Evolutionary conservation across 2,797 vertebrate genomes (phyloP).

Genomic region (Lerista edwardsae): DNA sequence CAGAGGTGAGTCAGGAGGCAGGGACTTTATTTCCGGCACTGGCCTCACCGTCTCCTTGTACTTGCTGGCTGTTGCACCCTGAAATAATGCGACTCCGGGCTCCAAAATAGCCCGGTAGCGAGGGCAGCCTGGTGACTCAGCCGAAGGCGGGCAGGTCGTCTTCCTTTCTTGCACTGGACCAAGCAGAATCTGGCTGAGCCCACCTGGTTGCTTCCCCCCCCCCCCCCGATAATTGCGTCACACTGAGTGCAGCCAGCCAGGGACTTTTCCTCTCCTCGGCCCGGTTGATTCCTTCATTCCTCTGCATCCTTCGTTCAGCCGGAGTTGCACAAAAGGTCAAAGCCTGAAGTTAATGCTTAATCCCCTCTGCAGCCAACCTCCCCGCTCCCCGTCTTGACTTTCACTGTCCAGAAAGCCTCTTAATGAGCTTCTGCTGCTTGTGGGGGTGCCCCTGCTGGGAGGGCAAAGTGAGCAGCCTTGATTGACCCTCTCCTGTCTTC

Average conservation of each 20-base stretch:
- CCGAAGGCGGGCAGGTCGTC: too few species aligned
- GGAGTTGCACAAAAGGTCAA: not conserved
- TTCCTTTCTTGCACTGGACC: not conserved
- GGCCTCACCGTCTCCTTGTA: fast-evolving
- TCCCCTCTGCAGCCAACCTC: not conserved
- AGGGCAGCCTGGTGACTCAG: not conserved
- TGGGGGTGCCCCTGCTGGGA: too few species aligned
- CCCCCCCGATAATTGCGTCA: not conserved
- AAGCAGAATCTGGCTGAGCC: not conserved
- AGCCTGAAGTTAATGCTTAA: conserved; percentile 51
- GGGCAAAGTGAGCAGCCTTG: not conserved
- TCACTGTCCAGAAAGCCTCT: not conserved
- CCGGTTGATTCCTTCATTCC: not conserved
- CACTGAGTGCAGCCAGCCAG: not conserved
- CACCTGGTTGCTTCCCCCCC: not conserved
- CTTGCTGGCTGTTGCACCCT: not conserved
- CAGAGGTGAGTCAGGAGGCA: conserved; percentile 38
- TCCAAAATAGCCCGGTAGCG: not conserved
- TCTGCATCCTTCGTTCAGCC: fast-evolving
- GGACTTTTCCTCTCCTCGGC: fast-evolving
- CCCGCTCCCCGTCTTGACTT: not conserved
- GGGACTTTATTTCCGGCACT: not conserved
- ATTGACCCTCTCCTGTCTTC: not conserved
- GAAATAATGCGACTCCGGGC: not conserved
- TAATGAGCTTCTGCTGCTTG: fast-evolving